Evolutionary conservation across 64 coral and sea anemone species (phyloP), one percentile per base, ranked within the genome.

Genomic region (Porites australiensis): DNA sequence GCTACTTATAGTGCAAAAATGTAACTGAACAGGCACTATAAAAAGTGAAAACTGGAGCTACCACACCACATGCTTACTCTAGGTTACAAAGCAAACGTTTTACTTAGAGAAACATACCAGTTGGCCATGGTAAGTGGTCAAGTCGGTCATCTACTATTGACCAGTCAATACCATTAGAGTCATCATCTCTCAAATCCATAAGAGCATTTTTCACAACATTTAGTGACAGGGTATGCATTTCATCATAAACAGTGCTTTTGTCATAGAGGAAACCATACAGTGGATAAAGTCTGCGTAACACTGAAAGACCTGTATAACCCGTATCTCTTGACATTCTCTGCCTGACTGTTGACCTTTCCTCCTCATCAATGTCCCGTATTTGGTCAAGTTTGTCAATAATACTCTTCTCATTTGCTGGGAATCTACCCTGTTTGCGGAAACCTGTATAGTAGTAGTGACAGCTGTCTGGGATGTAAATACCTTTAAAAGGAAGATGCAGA

Each of bases 241-340:
- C 77, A 91, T 91, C 89, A 91, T 55, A 60, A 6, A 91, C 76
- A 18, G 14, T 73, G 23, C 54, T 21, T 60, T 73, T 15, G 47
- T 91, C 77, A 60, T 82, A 91, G 44, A 72, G 49, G 21, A 83
- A 82, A 44, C 89, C 89, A 91, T 91, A 90, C 16, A 90, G 76
- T 10, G 61, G 45, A 71, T 90, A 54, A 8, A 90, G 74, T 20
- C 76, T 80, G 76, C 71, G 76, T 59, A 79, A 61, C 4, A 90
- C 15, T 79, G 88, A 90, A 19, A 90, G 60, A 79, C 88, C 88
- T 9, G 88, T 90, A 79, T 90, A 90, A 9, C 88, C 88, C 50
- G 21, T 79, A 47, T 79, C 88, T 20, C 20, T 79, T 1, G 88
- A 58, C 61, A 63, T 71, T 13, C 77, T 46, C 44, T 90, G 54